Base-by-base conservation (phyloP, 1,140 invertebrate genomes). In the Stegodyphus dumicola region DNA sequence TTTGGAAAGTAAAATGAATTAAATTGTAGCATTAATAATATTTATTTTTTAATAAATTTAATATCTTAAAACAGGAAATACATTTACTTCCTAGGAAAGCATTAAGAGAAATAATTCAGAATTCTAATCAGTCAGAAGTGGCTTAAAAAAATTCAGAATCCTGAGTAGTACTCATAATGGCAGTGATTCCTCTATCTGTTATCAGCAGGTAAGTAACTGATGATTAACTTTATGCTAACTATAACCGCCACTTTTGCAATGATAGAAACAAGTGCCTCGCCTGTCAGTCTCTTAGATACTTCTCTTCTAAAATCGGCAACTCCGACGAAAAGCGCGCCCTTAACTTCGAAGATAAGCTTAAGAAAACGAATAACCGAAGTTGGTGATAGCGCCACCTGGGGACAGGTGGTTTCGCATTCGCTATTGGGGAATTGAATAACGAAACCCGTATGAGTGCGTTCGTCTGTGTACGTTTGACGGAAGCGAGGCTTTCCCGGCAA, bases 401-500 rank as follows among this genome's bases (percentile, higher is more conserved):
- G 60, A 85, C 81, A 85, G 81, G 81, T 85, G 81, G 53, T 66
- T 75, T n/a, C 10, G 80, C 11, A 56, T 18, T 51, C 18, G 49
- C 53, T 60, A 56, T 49, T 74, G 70, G 69, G 70, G n/a, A 49
- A 33, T 60, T 65, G 67, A 76, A 77, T 75, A 85, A 85, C 81
- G 81, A 85, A 85, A 85, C 81, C 65, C 74, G 81, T 54, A 83
- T 75, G 67, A 60, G 67, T 53, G 64, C 17, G 69, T 71, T 71
- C 49, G 69, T 49, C 18, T 74, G 53, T 71, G 67, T 49, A 64
- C 60, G 69, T 64, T 54, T 65, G 56, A 49, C 81, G 81, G 81
- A 85, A 85, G 71, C 79, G 79, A 81, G 52, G 53, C 53, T 83
- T 83, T 48, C 56, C 70, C 73, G 73, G 81, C 81, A 85, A 85